These are phyloP conservation scores for Trichoplusia ni DNA, from an alignment of 1,140 invertebrate species.

Conservation along the genomic window DNA sequence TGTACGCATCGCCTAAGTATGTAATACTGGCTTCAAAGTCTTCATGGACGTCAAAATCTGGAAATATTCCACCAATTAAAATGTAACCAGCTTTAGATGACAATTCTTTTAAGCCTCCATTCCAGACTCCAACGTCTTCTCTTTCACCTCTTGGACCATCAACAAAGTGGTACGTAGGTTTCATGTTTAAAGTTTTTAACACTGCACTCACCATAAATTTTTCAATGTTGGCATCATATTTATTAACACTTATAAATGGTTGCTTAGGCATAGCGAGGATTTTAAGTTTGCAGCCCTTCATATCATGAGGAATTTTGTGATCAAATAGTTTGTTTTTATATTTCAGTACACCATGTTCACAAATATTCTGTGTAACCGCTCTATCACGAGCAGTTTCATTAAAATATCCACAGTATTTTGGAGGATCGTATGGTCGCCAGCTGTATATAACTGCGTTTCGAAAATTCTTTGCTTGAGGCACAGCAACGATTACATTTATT, in stretches of 20 bases:
- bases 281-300: slow-evolving; percentile 59
- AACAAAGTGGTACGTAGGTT: slow-evolving; percentile 48
- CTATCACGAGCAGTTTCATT: slow-evolving; percentile 60
- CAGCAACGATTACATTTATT: slow-evolving; percentile 54
- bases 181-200: slow-evolving; percentile 50
- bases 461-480: slow-evolving; percentile 48
- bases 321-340: slow-evolving; percentile 46
- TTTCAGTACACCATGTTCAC: slow-evolving; percentile 52
- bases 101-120: slow-evolving; percentile 71
- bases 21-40: slow-evolving; percentile 78
- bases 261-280: slow-evolving; percentile 61
- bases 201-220: slow-evolving; percentile 50
- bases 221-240: slow-evolving; percentile 60
- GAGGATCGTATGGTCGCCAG: slow-evolving; percentile 72
- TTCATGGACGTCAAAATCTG: slow-evolving; percentile 80
- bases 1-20: slow-evolving; percentile 80
- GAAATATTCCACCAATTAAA: slow-evolving; percentile 82
- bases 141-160: slow-evolving; percentile 69
- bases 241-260: slow-evolving; percentile 61
- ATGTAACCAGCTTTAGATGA: slow-evolving; percentile 67
- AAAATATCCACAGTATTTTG: slow-evolving; percentile 63
- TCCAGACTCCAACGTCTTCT: slow-evolving; percentile 62
- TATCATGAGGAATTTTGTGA: slow-evolving; percentile 56
- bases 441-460: slow-evolving; percentile 55
- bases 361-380: slow-evolving; percentile 52